These are phyloP conservation scores for Chrysodeixis includens DNA, from an alignment of 2,888 invertebrate genomes.

Conservation along the genomic window DNA sequence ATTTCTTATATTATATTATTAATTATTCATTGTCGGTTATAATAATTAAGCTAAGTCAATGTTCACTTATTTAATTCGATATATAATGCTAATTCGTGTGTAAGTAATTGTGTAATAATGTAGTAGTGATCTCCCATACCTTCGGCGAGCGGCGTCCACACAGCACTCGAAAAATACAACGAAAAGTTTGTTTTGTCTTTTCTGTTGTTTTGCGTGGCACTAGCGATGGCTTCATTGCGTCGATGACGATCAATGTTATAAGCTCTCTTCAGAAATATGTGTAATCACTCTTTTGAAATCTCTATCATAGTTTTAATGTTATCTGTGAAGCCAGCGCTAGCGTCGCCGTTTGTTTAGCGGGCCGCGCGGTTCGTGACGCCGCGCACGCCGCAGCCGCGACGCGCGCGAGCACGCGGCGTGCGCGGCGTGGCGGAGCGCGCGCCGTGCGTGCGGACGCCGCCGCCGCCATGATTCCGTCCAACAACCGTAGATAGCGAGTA, in stretches of 20 bases:
- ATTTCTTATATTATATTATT: conserved; percentile 71
- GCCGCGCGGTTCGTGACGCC: conserved; percentile 59
- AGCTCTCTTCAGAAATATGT: conserved; percentile 68
- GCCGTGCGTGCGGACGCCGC: conserved; percentile 71
- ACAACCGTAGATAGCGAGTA: conserved; percentile 89
- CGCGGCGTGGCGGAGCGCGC: conserved; percentile 40
- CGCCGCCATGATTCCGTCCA: conserved; percentile 90
- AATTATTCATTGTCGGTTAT: conserved; percentile 82
- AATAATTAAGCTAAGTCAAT: conserved; percentile 88
- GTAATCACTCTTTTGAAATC: conserved; percentile 47
- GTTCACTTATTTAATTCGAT: conserved; percentile 88
- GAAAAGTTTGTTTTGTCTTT: conserved; percentile 82
- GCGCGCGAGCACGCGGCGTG: conserved; percentile 72
- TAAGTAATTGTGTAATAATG: conserved; percentile 87
- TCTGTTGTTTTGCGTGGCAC: conserved; percentile 67
- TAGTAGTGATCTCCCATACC: conserved; percentile 88
- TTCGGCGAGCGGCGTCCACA: conserved; percentile 82
- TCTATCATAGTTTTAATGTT: conserved; percentile 50
- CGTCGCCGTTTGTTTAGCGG: conserved; percentile 65
- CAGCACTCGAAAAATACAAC: conserved; percentile 80
- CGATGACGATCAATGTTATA: conserved; percentile 57
- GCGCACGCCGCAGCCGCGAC: conserved; percentile 47
- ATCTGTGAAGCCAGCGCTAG: conserved; percentile 61
- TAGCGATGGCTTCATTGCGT: conserved; percentile 63
- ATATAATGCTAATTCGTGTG: conserved; percentile 86